Base-by-base conservation (phyloP, 2,888 invertebrate species). In the Electrophaes corylata region DNA sequence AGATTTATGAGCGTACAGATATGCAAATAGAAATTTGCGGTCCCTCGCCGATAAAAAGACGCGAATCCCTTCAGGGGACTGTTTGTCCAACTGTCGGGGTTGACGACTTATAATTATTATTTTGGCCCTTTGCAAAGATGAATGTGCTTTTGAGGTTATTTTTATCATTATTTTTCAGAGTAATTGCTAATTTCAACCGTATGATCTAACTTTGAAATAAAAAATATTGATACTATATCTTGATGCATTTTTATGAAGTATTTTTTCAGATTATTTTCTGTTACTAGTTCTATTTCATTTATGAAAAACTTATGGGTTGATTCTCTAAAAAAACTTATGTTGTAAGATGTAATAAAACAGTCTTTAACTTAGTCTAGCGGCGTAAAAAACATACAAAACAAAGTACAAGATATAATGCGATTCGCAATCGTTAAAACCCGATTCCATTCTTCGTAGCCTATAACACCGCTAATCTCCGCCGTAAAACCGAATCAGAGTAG, bases 11-110 rank as follows among this genome's bases (percentile, higher is more conserved):
- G 83, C 79, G 80, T 81, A 79, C 84, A 90, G 91, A 91, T 91
- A 91, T 91, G 91, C 91, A 91, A 91, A 91, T 91, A 91, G 86
- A 90, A 90, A 86, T 88, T 86, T 88, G 86, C 87, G 87, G 87
- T 87, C 89, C 89, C 90, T 80, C 77, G 81, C 80, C 83, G 88
- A 88, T 88, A 90, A 91, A 91, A 91, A 91, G 91, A 89, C 89
- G 84, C 76, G 75, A 71, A 73, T 72, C 81, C 82, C 79, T 76
- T 77, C 79, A 78, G 83, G 79, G 78, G 73, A 70, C 76, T 88
- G 87, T 86, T 86, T 84, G 88, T 83, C 88, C 88, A 86, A 88
- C 84, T 85, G 88, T 85, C 84, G 79, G 71, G 83, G 84, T 79
- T 77, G 80, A 79, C 73, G 81, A 76, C 67, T 78, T 76, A 75